Evolutionary conservation across 2,113 vertebrate species (phyloP).

Genomic region (Pollimyrus isidori): DNA sequence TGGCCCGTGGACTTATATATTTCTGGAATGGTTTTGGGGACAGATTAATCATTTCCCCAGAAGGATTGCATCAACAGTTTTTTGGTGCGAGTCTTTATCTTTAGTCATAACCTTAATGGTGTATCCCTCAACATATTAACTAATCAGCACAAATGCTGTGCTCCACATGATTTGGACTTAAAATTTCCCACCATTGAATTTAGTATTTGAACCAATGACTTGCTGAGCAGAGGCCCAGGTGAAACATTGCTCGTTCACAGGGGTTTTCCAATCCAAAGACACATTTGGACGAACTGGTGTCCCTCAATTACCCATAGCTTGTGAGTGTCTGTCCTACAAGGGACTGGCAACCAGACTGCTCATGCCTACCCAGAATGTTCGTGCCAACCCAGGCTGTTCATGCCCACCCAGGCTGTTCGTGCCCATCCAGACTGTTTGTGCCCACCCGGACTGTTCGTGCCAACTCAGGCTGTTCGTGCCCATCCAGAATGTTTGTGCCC

Average conservation of each 20-base stretch:
- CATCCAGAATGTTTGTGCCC: too few relatives aligned
- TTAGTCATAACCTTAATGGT: neutral
- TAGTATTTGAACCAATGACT: too few relatives aligned
- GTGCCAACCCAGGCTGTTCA: neutral
- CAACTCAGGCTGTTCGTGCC: too few relatives aligned
- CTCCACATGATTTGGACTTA: conserved; percentile 29
- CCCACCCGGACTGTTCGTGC: too few relatives aligned
- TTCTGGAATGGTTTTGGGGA: conserved; percentile 22
- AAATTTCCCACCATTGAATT: conserved; percentile 35
- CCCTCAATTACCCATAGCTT: neutral
- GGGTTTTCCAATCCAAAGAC: neutral
- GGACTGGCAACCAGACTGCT: neutral
- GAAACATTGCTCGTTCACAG: neutral
- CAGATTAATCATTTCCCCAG: conserved; percentile 16
- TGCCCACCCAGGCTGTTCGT: neutral
- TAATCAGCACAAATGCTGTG: neutral
- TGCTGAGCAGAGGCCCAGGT: neutral
- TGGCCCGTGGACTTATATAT: conserved; percentile 38
- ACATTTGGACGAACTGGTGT: neutral
- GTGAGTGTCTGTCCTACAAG: neutral
- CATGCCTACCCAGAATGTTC: neutral
- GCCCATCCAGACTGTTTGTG: too few relatives aligned
- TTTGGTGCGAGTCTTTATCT: conserved; percentile 10
- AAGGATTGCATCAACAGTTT: conserved; percentile 7
- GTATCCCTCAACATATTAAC: neutral